phyloP scores from a whole-genome alignment of 2,113 vertebrate species.

The Seriola aureovittata region DNA sequence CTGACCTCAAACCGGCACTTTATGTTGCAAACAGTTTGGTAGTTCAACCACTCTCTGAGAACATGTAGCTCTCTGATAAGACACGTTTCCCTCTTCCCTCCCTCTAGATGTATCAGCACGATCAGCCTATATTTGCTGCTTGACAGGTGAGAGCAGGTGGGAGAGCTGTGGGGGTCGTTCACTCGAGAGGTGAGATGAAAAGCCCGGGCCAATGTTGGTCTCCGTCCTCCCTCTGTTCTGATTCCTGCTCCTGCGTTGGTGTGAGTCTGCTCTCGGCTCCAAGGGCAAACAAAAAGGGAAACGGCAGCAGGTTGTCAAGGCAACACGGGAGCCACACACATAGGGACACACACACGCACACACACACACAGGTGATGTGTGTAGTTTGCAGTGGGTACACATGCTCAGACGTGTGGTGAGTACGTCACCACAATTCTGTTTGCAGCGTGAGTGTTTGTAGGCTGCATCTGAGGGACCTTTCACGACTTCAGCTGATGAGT shows the following conservation, averaged over 20 bases:
- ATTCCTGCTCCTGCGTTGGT: slow-evolving; percentile 69
- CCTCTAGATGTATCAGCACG: slow-evolving; percentile 32
- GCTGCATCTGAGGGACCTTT: slow-evolving; percentile 69
- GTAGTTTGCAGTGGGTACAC: slow-evolving; percentile 19
- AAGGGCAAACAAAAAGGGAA: slow-evolving; percentile 74
- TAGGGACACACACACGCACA: background rate
- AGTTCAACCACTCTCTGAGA: slow-evolving; percentile 34
- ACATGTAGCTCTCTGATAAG: slow-evolving; percentile 32
- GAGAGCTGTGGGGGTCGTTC: slow-evolving; percentile 72
- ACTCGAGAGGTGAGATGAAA: slow-evolving; percentile 59
- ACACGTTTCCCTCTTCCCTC: slow-evolving; percentile 30
- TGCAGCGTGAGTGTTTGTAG: slow-evolving; percentile 53
- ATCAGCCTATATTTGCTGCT: slow-evolving; percentile 56
- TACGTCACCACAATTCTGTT: slow-evolving; percentile 52
- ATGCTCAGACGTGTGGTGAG: slow-evolving; percentile 39
- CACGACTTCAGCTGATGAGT: slow-evolving; percentile 67
- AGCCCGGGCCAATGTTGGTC: slow-evolving; percentile 44
- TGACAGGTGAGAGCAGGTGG: slow-evolving; percentile 73
- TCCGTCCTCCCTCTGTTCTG: slow-evolving; percentile 63
- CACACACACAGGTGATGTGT: slow-evolving; percentile 61
- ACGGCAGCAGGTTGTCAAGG: slow-evolving; percentile 77
- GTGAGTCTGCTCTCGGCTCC: slow-evolving; percentile 61
- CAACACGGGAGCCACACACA: slow-evolving; percentile 63
- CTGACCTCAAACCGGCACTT: slow-evolving; percentile 1
- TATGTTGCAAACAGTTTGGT: background rate